phyloP scores from a whole-genome alignment of 2,888 invertebrate genomes.

The Tetropium fuscum region DNA sequence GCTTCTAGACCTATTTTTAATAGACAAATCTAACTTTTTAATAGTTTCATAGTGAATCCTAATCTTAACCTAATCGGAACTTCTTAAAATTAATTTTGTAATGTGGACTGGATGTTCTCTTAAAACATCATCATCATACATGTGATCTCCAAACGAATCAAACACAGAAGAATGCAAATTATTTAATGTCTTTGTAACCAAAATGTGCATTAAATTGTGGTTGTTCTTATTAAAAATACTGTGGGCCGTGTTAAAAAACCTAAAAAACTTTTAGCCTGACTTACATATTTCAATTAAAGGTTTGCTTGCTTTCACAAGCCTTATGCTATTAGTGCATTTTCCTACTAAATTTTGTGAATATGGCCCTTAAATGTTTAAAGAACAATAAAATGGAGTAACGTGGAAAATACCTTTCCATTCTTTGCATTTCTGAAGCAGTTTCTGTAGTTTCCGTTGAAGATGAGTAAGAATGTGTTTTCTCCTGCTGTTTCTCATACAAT shows the following conservation, averaged over 20 bases:
- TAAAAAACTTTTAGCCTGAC: conserved; percentile 16
- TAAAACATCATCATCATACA: conserved; percentile 28
- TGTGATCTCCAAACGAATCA: conserved; percentile 20
- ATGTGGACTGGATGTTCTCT: conserved; percentile 11
- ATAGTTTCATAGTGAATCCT: conserved; percentile 8
- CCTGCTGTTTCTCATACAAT: too few species aligned
- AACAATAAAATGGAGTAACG: too few species aligned
- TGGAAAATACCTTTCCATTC: too few species aligned
- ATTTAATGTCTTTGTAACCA: conserved; percentile 10
- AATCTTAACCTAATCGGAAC: conserved; percentile 23
- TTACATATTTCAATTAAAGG: conserved; percentile 17
- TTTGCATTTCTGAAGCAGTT: too few species aligned
- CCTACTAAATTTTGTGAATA: too few species aligned
- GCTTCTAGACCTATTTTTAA: conserved; percentile 1
- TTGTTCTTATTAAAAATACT: conserved; percentile 20
- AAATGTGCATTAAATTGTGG: background rate
- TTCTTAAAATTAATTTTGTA: conserved; percentile 26
- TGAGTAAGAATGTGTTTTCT: too few species aligned
- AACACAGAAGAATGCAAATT: conserved; percentile 6
- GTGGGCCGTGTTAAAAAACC: conserved; percentile 22
- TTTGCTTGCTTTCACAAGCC: conserved; percentile 19
- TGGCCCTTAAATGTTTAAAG: too few species aligned
- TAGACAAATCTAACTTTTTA: background rate
- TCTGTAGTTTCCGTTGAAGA: too few species aligned
- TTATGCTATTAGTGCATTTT: too few species aligned